Base-by-base conservation (phyloP, 2,113 vertebrate genomes). In the Stomatorhinus ivindoensis region DNA sequence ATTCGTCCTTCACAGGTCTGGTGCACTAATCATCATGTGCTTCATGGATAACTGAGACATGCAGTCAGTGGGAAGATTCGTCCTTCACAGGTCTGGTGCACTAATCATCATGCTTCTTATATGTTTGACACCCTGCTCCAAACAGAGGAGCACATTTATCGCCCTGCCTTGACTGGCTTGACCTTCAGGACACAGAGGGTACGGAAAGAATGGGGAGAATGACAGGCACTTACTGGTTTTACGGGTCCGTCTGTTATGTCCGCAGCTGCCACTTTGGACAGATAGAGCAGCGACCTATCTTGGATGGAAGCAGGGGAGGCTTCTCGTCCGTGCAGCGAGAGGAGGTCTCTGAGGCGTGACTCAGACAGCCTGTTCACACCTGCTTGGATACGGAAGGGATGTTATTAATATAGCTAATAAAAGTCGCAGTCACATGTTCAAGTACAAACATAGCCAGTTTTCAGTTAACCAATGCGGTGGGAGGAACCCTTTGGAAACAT, bases 241-340 rank as follows among this genome's bases (percentile, higher is more conserved):
- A 90, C 0, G 55, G 88, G 89, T 93, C 91, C 93, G 93, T 92
- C 93, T 90, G 93, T 90, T 90, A 91, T 76, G 91, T 94, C 92
- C 87, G 90, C 93, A 80, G 95, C 94, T 93, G 95, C 93, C 95
- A 95, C 91, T 93, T 93, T 95, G 19, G 94, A 95, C 88, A 96
- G 95, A 94, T 96, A 97, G 89, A 91, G 93, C 91, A 93, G 94
- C 0, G 95, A 97, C 93, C 95, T 94, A 91, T 96, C 95, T 95
- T 95, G 97, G 92, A 97, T 95, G 0, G 96, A 96, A 88, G 89
- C 91, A 48, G 92, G 92, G 85, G 91, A 55, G 85, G 90, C 93
- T 90, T 94, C 93, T 91, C 47, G 93, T 91, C 91, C 91, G 95
- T 88, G 94, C 84, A 39, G 92, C 87, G 48, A 2, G 51, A 91